These are phyloP conservation scores for Lepidurus packardi DNA, from an alignment of 1,140 invertebrate species.

Conservation along the genomic window DNA sequence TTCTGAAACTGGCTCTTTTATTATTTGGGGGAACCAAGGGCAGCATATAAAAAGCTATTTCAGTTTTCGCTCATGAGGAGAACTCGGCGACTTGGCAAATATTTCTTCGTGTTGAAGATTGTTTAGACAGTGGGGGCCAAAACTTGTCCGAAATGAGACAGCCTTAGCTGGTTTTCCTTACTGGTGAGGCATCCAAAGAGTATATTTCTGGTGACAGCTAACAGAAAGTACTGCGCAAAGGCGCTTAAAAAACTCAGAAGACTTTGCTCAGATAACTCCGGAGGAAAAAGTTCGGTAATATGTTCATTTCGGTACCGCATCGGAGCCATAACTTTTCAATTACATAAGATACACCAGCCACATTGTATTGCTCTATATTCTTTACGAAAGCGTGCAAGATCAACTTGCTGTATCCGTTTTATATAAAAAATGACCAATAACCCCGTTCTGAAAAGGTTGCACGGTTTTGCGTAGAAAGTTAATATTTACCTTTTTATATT, in stretches of 20 bases:
- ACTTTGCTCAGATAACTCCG: too few species aligned
- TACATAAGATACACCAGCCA: too few species aligned
- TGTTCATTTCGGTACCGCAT: too few species aligned
- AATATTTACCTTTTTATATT: not conserved
- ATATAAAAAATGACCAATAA: not conserved
- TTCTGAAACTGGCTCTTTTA: too few species aligned
- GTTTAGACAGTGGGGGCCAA: conserved; percentile 4
- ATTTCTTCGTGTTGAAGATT: not conserved
- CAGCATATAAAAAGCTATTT: conserved; percentile 11
- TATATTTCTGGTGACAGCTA: not conserved
- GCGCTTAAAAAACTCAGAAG: not conserved
- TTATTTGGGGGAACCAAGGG: not conserved
- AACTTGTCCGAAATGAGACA: not conserved
- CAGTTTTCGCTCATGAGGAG: not conserved
- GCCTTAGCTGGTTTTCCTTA: not conserved
- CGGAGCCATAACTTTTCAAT: too few species aligned
- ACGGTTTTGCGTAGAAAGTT: not conserved
- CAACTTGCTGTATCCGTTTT: not conserved
- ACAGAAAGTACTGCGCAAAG: not conserved
- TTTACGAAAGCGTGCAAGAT: not conserved
- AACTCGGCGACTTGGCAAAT: not conserved
- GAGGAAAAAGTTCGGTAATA: too few species aligned
- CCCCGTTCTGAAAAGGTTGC: too few species aligned
- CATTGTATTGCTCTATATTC: too few species aligned
- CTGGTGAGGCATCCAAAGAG: not conserved